Evolutionary conservation across 2,113 vertebrate genomes (phyloP).

Genomic region (Otus sunia): DNA sequence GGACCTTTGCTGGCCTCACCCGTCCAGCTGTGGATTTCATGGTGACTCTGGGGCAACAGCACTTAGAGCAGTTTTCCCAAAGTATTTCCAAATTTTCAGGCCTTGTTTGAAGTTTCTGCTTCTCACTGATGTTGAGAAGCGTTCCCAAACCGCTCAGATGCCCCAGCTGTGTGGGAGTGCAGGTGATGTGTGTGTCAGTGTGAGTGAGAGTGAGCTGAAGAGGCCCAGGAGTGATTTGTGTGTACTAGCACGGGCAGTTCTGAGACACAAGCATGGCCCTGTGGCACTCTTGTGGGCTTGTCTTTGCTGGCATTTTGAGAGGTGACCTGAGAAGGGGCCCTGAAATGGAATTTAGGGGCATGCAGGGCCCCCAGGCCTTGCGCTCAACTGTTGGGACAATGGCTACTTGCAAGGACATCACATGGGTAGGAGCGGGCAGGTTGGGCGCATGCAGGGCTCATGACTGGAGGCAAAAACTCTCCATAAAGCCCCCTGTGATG

Average conservation of each 20-base stretch:
- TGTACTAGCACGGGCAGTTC: accelerated
- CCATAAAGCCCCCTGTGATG: neutral
- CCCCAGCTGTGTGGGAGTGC: neutral
- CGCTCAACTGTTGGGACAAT: neutral
- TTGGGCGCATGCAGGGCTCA: neutral
- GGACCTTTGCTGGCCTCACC: neutral
- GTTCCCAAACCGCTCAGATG: neutral
- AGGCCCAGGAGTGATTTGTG: neutral
- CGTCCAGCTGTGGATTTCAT: neutral
- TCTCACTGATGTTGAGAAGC: neutral
- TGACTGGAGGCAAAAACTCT: neutral
- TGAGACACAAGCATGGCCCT: neutral
- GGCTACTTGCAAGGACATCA: neutral
- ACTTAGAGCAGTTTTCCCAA: neutral
- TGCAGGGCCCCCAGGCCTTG: neutral
- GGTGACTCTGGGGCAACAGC: neutral
- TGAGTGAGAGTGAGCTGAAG: neutral
- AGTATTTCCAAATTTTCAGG: neutral
- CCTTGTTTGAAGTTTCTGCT: neutral
- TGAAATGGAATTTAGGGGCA: neutral
- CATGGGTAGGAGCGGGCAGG: neutral
- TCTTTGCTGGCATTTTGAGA: neutral
- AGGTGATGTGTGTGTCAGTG: neutral
- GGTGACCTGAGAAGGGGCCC: neutral
- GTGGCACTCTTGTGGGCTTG: neutral